phyloP scores from a whole-genome alignment of 2,113 vertebrate species.

The Tenrec ecaudatus region DNA sequence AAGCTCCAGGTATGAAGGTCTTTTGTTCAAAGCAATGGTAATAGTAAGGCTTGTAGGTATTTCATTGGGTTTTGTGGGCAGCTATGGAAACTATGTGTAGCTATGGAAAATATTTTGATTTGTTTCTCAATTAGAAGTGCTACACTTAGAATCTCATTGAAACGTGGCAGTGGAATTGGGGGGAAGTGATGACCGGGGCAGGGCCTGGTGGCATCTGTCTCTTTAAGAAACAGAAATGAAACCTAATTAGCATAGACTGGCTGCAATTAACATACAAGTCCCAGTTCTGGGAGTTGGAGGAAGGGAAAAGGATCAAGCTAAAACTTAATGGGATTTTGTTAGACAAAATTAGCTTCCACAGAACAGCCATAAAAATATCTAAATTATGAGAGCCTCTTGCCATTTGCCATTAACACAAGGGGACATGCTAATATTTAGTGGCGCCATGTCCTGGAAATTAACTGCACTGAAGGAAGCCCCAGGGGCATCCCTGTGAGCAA shows the following conservation, averaged over 20 bases:
- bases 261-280: conserved; percentile 90
- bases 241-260: conserved; percentile 89
- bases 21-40: conserved; percentile 67
- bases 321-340: conserved; percentile 90
- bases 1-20: conserved; percentile 49
- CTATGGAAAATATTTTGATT: conserved; percentile 76
- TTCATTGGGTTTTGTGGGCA: conserved; percentile 67
- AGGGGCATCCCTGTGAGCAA: conserved; percentile 73
- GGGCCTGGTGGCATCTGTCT: conserved; percentile 84
- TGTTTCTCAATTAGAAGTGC: conserved; percentile 78
- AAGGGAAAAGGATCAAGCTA: conserved; percentile 86
- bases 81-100: conserved; percentile 68
- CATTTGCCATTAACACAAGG: conserved; percentile 86
- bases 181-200: conserved; percentile 80
- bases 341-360: conserved; percentile 88
- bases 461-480: conserved; percentile 75
- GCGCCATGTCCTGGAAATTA: conserved; percentile 82
- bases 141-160: conserved; percentile 63
- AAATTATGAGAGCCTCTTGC: conserved; percentile 88
- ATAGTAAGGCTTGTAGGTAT: conserved; percentile 57
- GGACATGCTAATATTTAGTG: conserved; percentile 85
- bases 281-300: conserved; percentile 88
- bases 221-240: conserved; percentile 90
- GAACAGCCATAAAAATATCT: conserved; percentile 90
- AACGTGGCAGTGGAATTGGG: conserved; percentile 76